phyloP scores from a whole-genome alignment of 2,888 invertebrate genomes.

The Lamproptera curius region DNA sequence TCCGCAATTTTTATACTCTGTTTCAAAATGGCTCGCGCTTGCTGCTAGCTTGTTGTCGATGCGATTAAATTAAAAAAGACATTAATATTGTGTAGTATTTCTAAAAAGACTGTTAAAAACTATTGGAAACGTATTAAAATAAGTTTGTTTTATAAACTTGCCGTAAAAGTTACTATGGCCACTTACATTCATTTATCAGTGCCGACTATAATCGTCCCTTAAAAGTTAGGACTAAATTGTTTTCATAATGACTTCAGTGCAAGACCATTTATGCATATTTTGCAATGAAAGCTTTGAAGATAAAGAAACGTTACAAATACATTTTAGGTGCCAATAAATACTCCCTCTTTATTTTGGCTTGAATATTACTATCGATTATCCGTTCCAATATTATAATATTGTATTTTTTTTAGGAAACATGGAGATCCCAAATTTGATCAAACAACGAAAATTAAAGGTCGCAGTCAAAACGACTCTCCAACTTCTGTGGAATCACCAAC shows the following conservation, averaged over 20 bases:
- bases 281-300: slow-evolving; percentile 75
- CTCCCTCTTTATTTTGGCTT: too few relatives aligned
- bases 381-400: too few relatives aligned
- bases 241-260: slow-evolving; percentile 48
- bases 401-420: slow-evolving; percentile 70
- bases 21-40: slow-evolving; percentile 10
- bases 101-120: background rate
- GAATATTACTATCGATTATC: too few relatives aligned
- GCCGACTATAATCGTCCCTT: background rate
- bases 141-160: background rate
- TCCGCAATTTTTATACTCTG: slow-evolving; percentile 14
- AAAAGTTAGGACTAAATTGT: slow-evolving; percentile 17
- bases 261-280: slow-evolving; percentile 73
- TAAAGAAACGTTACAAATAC: slow-evolving; percentile 79
- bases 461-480: slow-evolving; percentile 38
- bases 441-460: slow-evolving; percentile 45
- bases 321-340: slow-evolving; percentile 72
- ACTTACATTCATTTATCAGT: background rate
- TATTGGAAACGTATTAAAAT: background rate
- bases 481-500: slow-evolving; percentile 39
- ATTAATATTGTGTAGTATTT: background rate
- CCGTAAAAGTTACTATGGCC: slow-evolving; percentile 7
- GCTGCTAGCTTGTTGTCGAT: slow-evolving; percentile 10
- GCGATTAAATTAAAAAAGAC: background rate
- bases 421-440: slow-evolving; percentile 79